Base-by-base conservation (phyloP, 2,888 invertebrate species). In the Macrosoma leucophasiata region DNA sequence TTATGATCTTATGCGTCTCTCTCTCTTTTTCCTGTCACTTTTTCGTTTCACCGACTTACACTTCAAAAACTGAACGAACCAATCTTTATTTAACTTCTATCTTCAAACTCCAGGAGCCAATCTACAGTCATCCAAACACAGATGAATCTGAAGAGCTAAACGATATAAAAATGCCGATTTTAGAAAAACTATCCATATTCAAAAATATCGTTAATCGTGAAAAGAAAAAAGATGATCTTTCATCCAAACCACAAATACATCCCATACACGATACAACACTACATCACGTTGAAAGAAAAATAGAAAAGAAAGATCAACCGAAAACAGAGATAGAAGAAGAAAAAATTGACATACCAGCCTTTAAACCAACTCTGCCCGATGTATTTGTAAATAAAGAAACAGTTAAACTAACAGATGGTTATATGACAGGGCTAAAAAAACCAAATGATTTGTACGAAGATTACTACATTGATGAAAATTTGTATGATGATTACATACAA, bases 401-500 rank as follows among this genome's bases (percentile, higher is more conserved):
- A 5, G 38, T 69, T 0, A 70, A 69, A 40, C 43, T 75, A 1
- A 61, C 72, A 0, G 68, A 71, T 6, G 69, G 60, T 0, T 73
- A 64, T 26, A 36, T 69, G 1, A 50, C 65, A 10, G 62, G 57
- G 3, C 7, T 67, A 1, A 57, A 62, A n/a, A 61, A 57, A 27
- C 48, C 52, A 4, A 66, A 57, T 2, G 61, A 71, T 17, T 68
- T 72, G 13, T 75, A 84, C 4, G 76, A 81, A 4, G 77, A 81
- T 36, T 79, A 65, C 19, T 69, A 84, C 38, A 73, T 77, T 5
- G 82, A 85, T 29, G 72, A 79, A 0, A 75, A 77, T 19, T 33
- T 81, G 0, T 84, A 84, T 31, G 76, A 84, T 1, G 84, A 84
- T 41, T 85, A 84, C 13, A 72, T 84, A 56, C 72, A 82, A 35